These are phyloP conservation scores for Sebastes matsubarae DNA, from an alignment of 2,797 vertebrate genomes.

Conservation along the genomic window DNA sequence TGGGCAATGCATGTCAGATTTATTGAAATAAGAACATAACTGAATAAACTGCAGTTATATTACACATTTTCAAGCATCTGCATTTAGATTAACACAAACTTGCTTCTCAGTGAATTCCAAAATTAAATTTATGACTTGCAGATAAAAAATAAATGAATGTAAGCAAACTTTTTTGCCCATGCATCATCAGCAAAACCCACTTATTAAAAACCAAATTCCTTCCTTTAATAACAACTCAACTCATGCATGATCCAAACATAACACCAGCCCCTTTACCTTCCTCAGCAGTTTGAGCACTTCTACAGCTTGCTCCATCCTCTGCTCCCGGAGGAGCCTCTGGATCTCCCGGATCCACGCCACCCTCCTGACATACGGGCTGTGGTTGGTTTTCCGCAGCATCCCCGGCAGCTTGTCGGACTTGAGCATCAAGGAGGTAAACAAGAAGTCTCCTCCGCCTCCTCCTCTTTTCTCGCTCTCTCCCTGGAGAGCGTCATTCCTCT, in stretches of 20 bases:
- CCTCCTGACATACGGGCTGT: conserved; percentile 86
- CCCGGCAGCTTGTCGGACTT: conserved; percentile 86
- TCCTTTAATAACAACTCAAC: background rate
- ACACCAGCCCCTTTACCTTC: conserved; percentile 78
- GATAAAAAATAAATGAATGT: background rate
- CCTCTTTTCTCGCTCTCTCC: conserved; percentile 64
- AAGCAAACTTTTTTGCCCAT: background rate
- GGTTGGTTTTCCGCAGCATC: conserved; percentile 85
- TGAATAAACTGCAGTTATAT: background rate
- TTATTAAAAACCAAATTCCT: background rate
- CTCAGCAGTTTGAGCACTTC: conserved; percentile 86
- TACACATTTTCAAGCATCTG: background rate
- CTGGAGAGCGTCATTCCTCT: conserved; percentile 51
- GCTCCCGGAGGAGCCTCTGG: conserved; percentile 86
- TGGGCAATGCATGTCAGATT: background rate
- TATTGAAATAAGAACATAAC: background rate
- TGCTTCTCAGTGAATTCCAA: background rate
- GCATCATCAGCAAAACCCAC: background rate
- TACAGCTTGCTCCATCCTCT: conserved; percentile 83
- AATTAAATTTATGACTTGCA: background rate
- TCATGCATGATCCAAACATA: background rate
- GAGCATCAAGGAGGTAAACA: conserved; percentile 85
- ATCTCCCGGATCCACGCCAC: conserved; percentile 90
- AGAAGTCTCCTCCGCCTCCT: conserved; percentile 77
- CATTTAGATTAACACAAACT: background rate